A percentile compares a stretch with the other conserved stretches of the same genome.
These are phyloP conservation scores for Sebastes minor DNA, from an alignment of 2,797 vertebrate species.

Conservation along the genomic window DNA sequence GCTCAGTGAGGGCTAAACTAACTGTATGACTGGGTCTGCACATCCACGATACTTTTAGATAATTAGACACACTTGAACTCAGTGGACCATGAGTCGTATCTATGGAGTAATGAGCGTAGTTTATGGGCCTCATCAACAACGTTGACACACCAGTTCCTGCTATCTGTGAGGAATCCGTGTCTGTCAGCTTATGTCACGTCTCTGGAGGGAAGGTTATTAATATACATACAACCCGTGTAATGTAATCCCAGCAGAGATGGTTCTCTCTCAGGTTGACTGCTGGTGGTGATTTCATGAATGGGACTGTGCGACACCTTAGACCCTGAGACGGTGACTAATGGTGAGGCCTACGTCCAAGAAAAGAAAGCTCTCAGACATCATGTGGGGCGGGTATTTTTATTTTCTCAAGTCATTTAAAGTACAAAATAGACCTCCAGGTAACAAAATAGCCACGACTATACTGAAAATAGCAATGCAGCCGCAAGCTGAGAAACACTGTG, in stretches of 20 bases:
- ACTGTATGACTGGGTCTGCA: conserved; percentile 2
- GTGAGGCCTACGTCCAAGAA: conserved; percentile 53
- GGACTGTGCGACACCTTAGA: conserved; percentile 42
- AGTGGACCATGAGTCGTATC: conserved; percentile 35
- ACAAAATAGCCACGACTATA: conserved; percentile 79
- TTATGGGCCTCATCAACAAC: conserved; percentile 43
- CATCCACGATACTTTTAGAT: conserved; percentile 36
- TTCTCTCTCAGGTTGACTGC: conserved; percentile 39
- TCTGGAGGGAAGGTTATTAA: conserved; percentile 67
- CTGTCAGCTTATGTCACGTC: conserved; percentile 60
- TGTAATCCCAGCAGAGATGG: conserved; percentile 33
- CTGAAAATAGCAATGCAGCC: conserved; percentile 64
- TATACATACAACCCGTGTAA: conserved; percentile 64
- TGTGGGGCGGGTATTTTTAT: conserved; percentile 72
- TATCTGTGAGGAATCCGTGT: conserved; percentile 44
- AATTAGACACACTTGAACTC: conserved; percentile 38
- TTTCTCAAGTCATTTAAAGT: conserved; percentile 76
- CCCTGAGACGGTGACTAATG: conserved; percentile 18
- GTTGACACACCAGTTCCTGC: conserved; percentile 46
- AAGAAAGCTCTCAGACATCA: conserved; percentile 57
- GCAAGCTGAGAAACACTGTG: conserved; percentile 54
- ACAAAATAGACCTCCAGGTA: conserved; percentile 81
- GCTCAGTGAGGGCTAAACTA: conserved; percentile 7
- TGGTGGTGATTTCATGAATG: conserved; percentile 69
- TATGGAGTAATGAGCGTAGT: conserved; percentile 27